Base-by-base conservation (phyloP, 2,113 vertebrate species). In the Crotalus viridis region DNA sequence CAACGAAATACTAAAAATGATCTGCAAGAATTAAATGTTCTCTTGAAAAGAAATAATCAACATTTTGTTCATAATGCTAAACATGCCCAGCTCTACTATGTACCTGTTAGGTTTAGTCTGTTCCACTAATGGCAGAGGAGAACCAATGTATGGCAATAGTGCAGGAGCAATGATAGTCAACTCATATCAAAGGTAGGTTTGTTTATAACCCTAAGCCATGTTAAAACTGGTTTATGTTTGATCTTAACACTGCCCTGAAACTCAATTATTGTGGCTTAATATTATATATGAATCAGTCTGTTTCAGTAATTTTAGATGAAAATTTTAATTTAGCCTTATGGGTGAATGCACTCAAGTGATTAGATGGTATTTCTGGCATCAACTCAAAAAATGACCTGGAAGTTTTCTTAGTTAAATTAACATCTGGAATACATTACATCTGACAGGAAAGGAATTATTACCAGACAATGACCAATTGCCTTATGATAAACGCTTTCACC, bases 1-100 rank as follows among this genome's bases (percentile, higher is more conserved):
- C 46, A 0, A 69, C 28, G 39, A 33, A 92, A 95, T 90, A 96
- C 94, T 96, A 96, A 90, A 96, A 90, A n/a, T 89, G 88, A 92
- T 92, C 19, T 89, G 54, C 95, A 92, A 43, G 9, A 93, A 92
- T 86, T 24, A 55, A 94, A 92, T 52, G 56, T 64, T 89, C 90
- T 69, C 55, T 89, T 94, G 92, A 52, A 88, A 61, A 91, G 93
- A 85, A 95, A 96, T 0, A 21, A 94, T 92, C 94, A 57, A 89
- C 33, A 89, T 52, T 94, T 95, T 55, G 51, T 92, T 46, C 4
- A 95, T 55, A 94, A 92, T 95, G 94, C 54, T 39, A 33, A 92
- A 89, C 61, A 87, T 56, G 46, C 33, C 24, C 46, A 39, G 28
- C 12, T 90, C 15, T 46, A 89, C 28, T 7, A 19, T 57, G 56